Percentiles rank a stretch among this genome's conserved stretches.
phyloP scores from a whole-genome alignment of 2,113 vertebrate species.

The Phalacrocorax brasilianus region DNA sequence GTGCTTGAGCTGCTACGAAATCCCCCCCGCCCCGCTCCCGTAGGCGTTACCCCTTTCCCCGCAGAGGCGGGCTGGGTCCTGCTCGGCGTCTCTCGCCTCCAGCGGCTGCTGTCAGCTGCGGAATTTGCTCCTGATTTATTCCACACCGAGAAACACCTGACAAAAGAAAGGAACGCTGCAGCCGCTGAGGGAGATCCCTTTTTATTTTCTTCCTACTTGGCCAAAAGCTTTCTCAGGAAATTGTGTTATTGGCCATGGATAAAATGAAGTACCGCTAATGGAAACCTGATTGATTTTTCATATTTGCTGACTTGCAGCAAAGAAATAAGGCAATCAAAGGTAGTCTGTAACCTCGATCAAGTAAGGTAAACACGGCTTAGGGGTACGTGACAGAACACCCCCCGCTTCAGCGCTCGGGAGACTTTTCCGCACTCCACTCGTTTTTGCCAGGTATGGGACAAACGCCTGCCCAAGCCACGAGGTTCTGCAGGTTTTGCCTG shows the following conservation, averaged over 20 bases:
- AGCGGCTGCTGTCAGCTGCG: background rate
- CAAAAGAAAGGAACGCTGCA: background rate
- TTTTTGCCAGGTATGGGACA: background rate
- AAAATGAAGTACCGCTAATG: background rate
- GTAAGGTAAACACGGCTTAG: background rate
- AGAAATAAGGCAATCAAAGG: background rate
- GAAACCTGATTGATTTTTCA: background rate
- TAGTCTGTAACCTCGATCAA: fast-evolving
- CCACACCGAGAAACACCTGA: background rate
- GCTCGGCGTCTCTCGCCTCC: background rate
- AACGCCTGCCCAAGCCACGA: background rate
- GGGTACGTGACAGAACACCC: fast-evolving
- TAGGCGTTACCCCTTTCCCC: background rate
- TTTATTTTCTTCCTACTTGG: background rate
- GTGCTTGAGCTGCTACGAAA: background rate
- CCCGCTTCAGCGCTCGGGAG: background rate
- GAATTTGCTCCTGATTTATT: background rate
- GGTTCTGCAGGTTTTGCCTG: background rate
- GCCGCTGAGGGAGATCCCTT: background rate
- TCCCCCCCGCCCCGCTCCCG: background rate
- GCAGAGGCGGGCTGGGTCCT: background rate
- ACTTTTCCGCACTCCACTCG: fast-evolving
- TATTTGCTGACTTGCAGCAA: background rate
- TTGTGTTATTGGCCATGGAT: background rate
- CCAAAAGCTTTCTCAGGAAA: background rate